Percentiles rank a stretch among this genome's conserved stretches.
These are phyloP conservation scores for Pharmacophagus antenor DNA, from an alignment of 2,888 invertebrate genomes.

Conservation along the genomic window DNA sequence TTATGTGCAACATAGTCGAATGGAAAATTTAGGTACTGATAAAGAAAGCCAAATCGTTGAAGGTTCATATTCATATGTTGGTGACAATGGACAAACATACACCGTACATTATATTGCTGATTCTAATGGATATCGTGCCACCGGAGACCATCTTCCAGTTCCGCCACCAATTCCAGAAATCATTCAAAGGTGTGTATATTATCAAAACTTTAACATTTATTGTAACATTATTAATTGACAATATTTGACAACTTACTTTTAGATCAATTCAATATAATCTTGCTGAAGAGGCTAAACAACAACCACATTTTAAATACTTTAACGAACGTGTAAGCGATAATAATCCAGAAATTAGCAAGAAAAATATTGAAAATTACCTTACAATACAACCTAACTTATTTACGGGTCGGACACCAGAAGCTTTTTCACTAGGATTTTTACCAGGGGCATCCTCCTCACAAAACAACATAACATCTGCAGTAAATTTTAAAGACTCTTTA, in stretches of 20 bases:
- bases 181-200: constrained; percentile 76
- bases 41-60: constrained; percentile 82
- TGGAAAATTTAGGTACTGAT: constrained; percentile 80
- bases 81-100: constrained; percentile 82
- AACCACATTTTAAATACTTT: constrained; percentile 62
- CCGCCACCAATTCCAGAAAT: constrained; percentile 87
- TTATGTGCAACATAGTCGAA: constrained; percentile 78
- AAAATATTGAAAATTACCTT: constrained; percentile 44
- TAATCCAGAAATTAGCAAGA: constrained; percentile 49
- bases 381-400: constrained; percentile 58
- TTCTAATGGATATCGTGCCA: constrained; percentile 88
- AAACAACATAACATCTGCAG: constrained; percentile 56
- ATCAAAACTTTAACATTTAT: neutral
- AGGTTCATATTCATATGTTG: constrained; percentile 83
- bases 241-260: constrained; percentile 32
- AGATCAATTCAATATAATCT: constrained; percentile 74
- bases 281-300: constrained; percentile 72
- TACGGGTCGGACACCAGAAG: constrained; percentile 72
- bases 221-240: neutral
- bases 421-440: constrained; percentile 67
- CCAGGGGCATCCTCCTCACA: constrained; percentile 52
- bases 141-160: constrained; percentile 88
- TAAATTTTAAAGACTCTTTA: constrained; percentile 36
- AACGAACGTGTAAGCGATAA: constrained; percentile 55
- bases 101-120: constrained; percentile 86